Conservation (phyloP, 30 jellyfish, hydroid and myxozoan genomes). For the Cassiopea xamachana region DNA sequence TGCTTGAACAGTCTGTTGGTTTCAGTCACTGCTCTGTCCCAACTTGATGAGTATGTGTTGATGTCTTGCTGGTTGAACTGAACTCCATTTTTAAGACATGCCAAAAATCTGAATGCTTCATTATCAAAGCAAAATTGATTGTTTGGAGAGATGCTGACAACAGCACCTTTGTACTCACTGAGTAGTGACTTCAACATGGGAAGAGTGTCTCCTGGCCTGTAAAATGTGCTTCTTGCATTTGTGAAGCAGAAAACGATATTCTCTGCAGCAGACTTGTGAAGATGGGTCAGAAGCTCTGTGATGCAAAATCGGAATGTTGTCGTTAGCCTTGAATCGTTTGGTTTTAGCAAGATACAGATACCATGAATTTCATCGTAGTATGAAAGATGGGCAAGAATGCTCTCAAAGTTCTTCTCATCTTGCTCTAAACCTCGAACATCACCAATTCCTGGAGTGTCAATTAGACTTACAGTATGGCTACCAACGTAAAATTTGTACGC, state of each 20-base stretch:
- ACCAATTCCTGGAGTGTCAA: constrained; percentile 83
- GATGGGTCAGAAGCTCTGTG: constrained; percentile 74
- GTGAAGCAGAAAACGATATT: constrained; percentile 75
- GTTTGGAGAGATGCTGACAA: constrained; percentile 26
- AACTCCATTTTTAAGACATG: constrained; percentile 59
- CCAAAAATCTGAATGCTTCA: constrained; percentile 75
- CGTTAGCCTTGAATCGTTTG: constrained; percentile 66
- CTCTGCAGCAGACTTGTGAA: constrained; percentile 78
- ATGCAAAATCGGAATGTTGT: constrained; percentile 69
- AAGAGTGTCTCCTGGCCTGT: constrained; percentile 83
- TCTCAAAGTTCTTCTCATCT: constrained; percentile 74
- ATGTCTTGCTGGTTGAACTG: constrained; percentile 52
- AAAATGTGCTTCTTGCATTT: constrained; percentile 77
- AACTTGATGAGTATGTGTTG: constrained; percentile 71
- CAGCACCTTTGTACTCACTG: constrained; percentile 58
- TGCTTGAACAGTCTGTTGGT: constrained; percentile 54
- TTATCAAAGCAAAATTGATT: constrained; percentile 77
- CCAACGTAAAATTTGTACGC: constrained; percentile 69
- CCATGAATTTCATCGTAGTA: constrained; percentile 77
- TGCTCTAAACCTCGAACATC: constrained; percentile 82
- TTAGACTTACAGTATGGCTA: constrained; percentile 30
- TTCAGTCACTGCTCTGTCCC: constrained; percentile 73
- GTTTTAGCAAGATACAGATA: constrained; percentile 66
- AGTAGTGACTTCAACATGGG: constrained; percentile 48
- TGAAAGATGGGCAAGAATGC: constrained; percentile 70